Evolutionary conservation across 2,888 invertebrate species (phyloP).

Genomic region (Cataglyphis rosenhaueri): DNA sequence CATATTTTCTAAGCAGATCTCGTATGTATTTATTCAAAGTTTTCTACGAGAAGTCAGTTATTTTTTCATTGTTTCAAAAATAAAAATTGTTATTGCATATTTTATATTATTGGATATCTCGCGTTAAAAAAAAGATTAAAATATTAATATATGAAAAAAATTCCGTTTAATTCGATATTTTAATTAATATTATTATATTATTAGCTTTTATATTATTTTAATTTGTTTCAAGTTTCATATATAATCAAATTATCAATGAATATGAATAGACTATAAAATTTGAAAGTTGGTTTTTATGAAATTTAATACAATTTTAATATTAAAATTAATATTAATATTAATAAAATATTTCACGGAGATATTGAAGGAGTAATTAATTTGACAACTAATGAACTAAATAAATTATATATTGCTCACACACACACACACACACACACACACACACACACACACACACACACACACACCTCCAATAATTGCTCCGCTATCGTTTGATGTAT

Average conservation of each 20-base stretch:
- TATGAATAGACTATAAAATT: neutral
- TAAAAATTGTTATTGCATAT: neutral
- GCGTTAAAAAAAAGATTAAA: neutral
- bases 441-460: too few relatives aligned
- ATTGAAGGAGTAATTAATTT: neutral
- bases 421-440: too few relatives aligned
- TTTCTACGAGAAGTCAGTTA: neutral
- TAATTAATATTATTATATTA: neutral
- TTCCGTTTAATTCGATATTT: neutral
- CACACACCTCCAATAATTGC: neutral
- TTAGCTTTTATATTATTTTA: neutral
- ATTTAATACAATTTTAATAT: neutral
- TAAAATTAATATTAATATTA: neutral
- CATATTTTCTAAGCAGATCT: neutral
- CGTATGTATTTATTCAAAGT: slow-evolving; percentile 12
- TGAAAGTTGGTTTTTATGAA: neutral
- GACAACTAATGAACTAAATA: neutral
- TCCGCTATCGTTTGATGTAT: neutral
- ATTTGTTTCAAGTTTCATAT: neutral
- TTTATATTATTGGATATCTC: neutral
- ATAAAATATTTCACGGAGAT: neutral
- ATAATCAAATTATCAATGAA: neutral
- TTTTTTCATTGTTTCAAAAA: neutral
- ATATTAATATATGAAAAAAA: neutral
- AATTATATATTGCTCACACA: neutral